phyloP scores from a whole-genome alignment of 1,140 invertebrate genomes.

The Leptinotarsa texana region DNA sequence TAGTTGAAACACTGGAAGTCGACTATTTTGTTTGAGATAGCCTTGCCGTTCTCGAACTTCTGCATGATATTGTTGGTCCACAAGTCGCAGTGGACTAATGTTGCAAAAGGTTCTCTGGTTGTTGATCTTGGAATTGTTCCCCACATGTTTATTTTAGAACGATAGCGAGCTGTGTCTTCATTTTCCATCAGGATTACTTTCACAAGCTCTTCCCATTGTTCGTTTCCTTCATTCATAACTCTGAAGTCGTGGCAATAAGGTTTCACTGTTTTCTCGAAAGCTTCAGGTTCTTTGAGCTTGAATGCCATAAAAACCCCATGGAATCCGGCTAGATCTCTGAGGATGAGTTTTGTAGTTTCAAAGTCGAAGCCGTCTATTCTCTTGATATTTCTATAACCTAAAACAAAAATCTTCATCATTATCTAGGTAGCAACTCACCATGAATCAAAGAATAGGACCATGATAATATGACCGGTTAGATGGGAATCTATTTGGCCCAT shows the following conservation, averaged over 20 bases:
- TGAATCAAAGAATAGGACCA: background rate
- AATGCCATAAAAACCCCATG: slow-evolving; percentile 60
- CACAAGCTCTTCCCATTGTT: background rate
- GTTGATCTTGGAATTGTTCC: background rate
- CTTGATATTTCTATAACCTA: slow-evolving; percentile 53
- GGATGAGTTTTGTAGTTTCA: slow-evolving; percentile 55
- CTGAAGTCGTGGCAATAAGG: slow-evolving; percentile 43
- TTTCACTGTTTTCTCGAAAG: slow-evolving; percentile 53
- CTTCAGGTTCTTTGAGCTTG: slow-evolving; percentile 55
- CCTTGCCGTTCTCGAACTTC: background rate
- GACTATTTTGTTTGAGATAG: slow-evolving; percentile 44
- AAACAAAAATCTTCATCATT: slow-evolving; percentile 1
- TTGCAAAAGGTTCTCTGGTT: slow-evolving; percentile 54
- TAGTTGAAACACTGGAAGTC: slow-evolving; percentile 64
- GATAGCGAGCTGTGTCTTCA: background rate
- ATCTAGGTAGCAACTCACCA: too few species aligned
- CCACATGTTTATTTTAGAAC: background rate
- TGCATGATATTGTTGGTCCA: slow-evolving; percentile 54
- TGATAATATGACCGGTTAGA: background rate
- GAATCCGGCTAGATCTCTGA: slow-evolving; percentile 57
- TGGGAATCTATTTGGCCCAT: too few species aligned
- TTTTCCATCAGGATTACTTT: background rate
- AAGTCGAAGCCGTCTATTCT: slow-evolving; percentile 56
- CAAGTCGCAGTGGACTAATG: slow-evolving; percentile 61
- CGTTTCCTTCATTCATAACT: background rate